Base-by-base conservation (phyloP, 1,140 invertebrate genomes). In the Bursaphelenchus mucronatus region DNA sequence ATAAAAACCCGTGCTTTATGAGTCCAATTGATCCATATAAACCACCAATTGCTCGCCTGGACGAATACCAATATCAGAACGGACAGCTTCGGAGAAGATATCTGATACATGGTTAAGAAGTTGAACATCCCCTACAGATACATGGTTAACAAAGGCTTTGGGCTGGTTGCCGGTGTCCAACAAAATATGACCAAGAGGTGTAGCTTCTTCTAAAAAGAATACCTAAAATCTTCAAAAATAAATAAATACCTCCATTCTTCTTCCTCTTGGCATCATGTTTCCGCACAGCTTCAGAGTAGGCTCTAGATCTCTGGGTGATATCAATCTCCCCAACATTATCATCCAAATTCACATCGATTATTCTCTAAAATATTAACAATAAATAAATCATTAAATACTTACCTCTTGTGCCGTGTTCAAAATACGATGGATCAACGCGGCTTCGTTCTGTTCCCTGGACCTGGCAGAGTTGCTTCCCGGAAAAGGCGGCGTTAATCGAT, bases 371-470 rank as follows among this genome's bases (percentile, higher is more conserved):
- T 6, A 19, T 49, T 61, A 7, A 10, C 19, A 30, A 61, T 41
- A 41, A 10, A 15, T 39, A 50, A 41, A 6, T 11, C n/a, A n/a
- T n/a, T n/a, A 0, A 39, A 45, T n/a, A 65, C 13, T 47, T 21
- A 64, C 63, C 40, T 64, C 57, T 61, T 64, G 63, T 11, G 63
- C 50, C 8, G 41, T 21, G 49, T 64, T 30, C 40, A 64, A 50
- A 40, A 64, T 64, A 47, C 47, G 58, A 30, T 64, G 40, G 8
- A 64, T 17, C 6, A 64, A 47, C 10, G 58, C 63, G 17, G 58
- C 61, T 50, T 64, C 63, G n/a, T 63, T 30, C 41, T 64, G 63
- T 19, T 64, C 63, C 11, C 45, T 15, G 19, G 56, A 41, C 44
- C 61, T 64, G 19, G 40, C n/a, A n/a, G 19, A 44, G 11, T 45